phyloP scores from a whole-genome alignment of 2,888 invertebrate genomes.

The Mamestra brassicae region DNA sequence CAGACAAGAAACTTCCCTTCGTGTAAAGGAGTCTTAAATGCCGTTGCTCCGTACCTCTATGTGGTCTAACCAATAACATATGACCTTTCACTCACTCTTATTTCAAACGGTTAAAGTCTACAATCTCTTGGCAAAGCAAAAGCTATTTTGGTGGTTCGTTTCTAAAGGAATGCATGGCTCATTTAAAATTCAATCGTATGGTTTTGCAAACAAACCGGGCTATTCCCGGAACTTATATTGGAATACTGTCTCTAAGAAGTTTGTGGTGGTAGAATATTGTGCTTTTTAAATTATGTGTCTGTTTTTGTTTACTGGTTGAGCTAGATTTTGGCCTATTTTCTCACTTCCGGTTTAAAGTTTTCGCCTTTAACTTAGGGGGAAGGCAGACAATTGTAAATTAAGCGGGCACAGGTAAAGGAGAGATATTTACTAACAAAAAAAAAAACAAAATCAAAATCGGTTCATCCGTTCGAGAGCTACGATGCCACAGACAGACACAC shows the following conservation, averaged over 20 bases:
- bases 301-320: conserved; percentile 13
- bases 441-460: no score
- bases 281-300: conserved; percentile 18
- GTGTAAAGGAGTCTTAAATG: conserved; percentile 20
- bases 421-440: no score
- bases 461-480: no score
- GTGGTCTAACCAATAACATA: conserved; percentile 13
- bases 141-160: conserved; percentile 27
- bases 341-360: neutral
- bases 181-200: conserved; percentile 71
- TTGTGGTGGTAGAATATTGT: conserved; percentile 3
- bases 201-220: conserved; percentile 53
- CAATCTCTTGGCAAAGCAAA: conserved; percentile 16
- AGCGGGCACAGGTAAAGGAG: no score
- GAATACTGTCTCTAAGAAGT: conserved; percentile 42
- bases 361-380: no score
- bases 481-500: no score
- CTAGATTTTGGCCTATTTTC: neutral
- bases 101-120: conserved; percentile 4
- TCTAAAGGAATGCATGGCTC: conserved; percentile 64
- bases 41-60: conserved; percentile 3
- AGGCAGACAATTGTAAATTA: no score
- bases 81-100: conserved; percentile 2
- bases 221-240: conserved; percentile 62
- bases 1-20: neutral